Evolutionary conservation across 1,140 invertebrate species (phyloP), one percentile per base, ranked within the genome.

Genomic region (Frieseomelitta varia): DNA sequence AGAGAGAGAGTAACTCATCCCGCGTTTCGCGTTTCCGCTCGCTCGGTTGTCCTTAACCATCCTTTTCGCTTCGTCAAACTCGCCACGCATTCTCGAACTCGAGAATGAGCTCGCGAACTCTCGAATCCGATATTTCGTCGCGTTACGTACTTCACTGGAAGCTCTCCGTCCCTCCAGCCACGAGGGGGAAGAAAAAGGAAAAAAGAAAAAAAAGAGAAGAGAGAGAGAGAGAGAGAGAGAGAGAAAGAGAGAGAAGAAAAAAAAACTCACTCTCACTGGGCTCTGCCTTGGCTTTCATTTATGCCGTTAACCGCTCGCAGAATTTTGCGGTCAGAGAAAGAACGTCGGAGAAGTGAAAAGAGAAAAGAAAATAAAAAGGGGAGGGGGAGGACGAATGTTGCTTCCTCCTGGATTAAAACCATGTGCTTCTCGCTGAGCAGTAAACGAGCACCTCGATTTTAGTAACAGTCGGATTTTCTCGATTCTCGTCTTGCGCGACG

Each of bases 51-150:
- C 81, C 88, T 90, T 87, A 89, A 80, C 79, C 82, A 89, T 89
- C 85, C 85, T 71, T 84, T 82, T 85, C 88, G 81, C 79, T 81
- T 77, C 80, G 67, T 87, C 85, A 82, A 83, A 85, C 83, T 79
- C 75, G 19, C 30, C 85, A 73, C 58, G 69, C 81, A 67, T 78
- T 47, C 76, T 75, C 82, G 56, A 87, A 89, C 85, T 90, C 73
- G 65, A 79, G 88, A 89, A 90, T 85, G 82, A 89, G 85, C 76
- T 78, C 58, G 84, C 78, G 80, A 89, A 89, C 88, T 89, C 87
- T 87, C 74, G 39, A 69, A 87, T 89, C 88, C 68, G 81, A 87
- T 82, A 89, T 89, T 89, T 89, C 85, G 81, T 87, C 85, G 81
- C 80, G 79, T 88, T 88, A 88, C 79, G 75, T 73, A 88, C 84